Percentiles rank a stretch among this genome's conserved stretches.
Evolutionary conservation across 1,140 invertebrate genomes (phyloP).

Genomic region (Philopotamus ludificatus): DNA sequence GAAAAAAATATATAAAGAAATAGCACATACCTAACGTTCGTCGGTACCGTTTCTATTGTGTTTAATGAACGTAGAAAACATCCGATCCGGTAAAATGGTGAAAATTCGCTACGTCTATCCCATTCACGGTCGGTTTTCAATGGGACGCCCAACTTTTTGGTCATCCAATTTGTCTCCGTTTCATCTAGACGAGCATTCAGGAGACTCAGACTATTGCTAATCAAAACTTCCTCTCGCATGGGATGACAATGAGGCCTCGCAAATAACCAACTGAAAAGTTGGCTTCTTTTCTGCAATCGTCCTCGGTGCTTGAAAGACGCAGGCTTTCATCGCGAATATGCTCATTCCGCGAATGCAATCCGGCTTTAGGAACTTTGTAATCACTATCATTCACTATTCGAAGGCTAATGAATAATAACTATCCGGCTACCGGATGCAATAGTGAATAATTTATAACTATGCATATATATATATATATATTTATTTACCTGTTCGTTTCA

Average conservation of each 20-base stretch:
- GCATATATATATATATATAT: too few species aligned
- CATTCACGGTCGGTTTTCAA: constrained; percentile 2
- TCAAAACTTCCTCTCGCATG: constrained; percentile 26
- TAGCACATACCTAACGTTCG: too few species aligned
- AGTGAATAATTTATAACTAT: too few species aligned
- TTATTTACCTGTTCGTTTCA: too few species aligned
- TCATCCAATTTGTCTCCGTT: constrained; percentile 29
- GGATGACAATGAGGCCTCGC: constrained; percentile 24
- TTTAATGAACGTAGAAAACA: too few species aligned
- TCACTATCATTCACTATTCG: neutral
- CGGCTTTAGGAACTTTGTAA: constrained; percentile 25
- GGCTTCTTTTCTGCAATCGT: constrained; percentile 8
- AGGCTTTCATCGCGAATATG: neutral
- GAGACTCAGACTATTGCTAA: constrained; percentile 23
- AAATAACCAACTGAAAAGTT: constrained; percentile 16
- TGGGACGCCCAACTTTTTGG: constrained; percentile 9
- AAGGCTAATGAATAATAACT: neutral
- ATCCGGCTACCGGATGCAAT: too few species aligned
- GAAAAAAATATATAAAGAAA: too few species aligned
- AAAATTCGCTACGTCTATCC: neutral
- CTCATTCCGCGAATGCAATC: constrained; percentile 13
- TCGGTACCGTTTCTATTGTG: too few species aligned
- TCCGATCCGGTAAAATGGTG: too few species aligned
- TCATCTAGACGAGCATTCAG: constrained; percentile 14
- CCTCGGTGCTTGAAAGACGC: neutral